These are phyloP conservation scores for Thymelicus sylvestris DNA, from an alignment of 2,888 invertebrate genomes.

Conservation along the genomic window DNA sequence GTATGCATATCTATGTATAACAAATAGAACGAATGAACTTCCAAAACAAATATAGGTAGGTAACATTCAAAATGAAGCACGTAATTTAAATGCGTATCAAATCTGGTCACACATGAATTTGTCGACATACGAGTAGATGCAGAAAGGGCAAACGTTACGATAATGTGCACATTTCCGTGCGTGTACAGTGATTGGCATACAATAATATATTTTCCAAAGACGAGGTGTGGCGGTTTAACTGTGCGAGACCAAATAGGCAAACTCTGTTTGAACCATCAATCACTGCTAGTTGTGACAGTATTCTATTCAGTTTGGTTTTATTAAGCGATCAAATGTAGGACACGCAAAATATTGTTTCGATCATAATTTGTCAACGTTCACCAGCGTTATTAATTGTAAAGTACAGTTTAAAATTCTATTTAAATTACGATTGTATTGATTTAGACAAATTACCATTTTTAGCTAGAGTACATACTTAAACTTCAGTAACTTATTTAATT, in stretches of 20 bases:
- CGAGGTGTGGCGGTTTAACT: conserved; percentile 75
- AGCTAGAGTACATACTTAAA: no score
- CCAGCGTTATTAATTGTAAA: no score
- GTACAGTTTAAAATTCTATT: no score
- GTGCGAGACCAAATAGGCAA: conserved; percentile 68
- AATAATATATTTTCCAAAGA: conserved; percentile 76
- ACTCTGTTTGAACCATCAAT: conserved; percentile 64
- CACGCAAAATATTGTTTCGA: conserved; percentile 52
- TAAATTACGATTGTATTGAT: no score
- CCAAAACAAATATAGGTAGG: neutral
- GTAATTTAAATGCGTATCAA: conserved; percentile 24
- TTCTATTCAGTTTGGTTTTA: conserved; percentile 63
- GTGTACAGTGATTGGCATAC: conserved; percentile 72
- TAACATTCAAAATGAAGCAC: conserved; percentile 1
- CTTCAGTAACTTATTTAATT: no score
- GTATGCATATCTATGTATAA: no score
- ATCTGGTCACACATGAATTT: conserved; percentile 31
- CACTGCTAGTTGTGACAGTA: conserved; percentile 62
- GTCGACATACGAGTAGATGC: conserved; percentile 21
- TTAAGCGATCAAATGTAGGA: conserved; percentile 67
- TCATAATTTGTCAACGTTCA: conserved; percentile 63
- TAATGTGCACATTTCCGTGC: conserved; percentile 65
- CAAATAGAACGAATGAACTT: no score
- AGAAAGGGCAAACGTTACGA: conserved; percentile 47
- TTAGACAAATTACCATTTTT: no score